These are phyloP conservation scores for Bugulina stolonifera DNA, from an alignment of 2,888 invertebrate species.

Conservation along the genomic window DNA sequence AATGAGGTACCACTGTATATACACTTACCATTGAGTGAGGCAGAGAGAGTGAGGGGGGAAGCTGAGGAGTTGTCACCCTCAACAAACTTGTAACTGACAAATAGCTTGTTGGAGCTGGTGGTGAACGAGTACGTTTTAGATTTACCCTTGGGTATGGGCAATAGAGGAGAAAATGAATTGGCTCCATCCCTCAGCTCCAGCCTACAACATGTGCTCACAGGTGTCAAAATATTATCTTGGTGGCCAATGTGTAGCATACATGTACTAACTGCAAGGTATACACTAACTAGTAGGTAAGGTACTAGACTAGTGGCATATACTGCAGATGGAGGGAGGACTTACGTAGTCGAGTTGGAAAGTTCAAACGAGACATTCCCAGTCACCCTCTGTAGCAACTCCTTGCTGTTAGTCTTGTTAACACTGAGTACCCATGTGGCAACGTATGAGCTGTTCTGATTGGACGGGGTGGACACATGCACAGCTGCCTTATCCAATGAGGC, in stretches of 20 bases:
- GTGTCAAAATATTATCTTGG: too few species aligned
- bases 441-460: not conserved
- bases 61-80: not conserved
- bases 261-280: too few species aligned
- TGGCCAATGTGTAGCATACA: too few species aligned
- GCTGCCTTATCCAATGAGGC: not conserved
- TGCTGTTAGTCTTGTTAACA: not conserved
- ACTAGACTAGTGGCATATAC: too few species aligned
- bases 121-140: not conserved
- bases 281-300: too few species aligned
- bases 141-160: not conserved
- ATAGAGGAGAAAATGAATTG: not conserved
- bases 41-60: not conserved
- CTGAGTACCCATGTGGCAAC: not conserved
- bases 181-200: conserved; percentile 22
- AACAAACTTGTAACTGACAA: not conserved
- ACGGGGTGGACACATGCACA: too few species aligned
- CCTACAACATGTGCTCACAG: not conserved
- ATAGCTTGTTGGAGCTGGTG: conserved; percentile 1
- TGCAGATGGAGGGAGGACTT: not conserved
- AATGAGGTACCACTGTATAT: too few species aligned
- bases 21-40: not conserved
- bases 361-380: not conserved
- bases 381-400: not conserved
- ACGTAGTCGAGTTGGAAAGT: not conserved